A percentile compares a stretch with the other conserved stretches of the same genome.
Evolutionary conservation across 2,113 vertebrate genomes (phyloP).

Genomic region (Sinocyclocheilus anshuiensis): DNA sequence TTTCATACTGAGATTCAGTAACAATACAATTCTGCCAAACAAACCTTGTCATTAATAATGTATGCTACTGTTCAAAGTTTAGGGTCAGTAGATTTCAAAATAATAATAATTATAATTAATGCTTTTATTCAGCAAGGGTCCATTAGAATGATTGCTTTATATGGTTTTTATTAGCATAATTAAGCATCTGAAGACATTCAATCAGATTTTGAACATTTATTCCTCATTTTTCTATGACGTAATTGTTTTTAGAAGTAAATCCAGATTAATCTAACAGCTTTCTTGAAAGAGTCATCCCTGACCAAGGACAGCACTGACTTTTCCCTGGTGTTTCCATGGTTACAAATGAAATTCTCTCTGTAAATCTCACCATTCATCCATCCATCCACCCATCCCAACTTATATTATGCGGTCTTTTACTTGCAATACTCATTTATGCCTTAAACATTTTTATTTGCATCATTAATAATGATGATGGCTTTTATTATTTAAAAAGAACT

Average conservation of each 20-base stretch:
- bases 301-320: constrained; percentile 20
- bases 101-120: too few relatives aligned
- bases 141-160: neutral
- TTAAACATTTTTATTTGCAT: too few relatives aligned
- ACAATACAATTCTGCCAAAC: neutral
- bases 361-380: neutral
- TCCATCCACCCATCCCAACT: neutral
- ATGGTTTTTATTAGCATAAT: neutral
- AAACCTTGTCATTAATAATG: neutral
- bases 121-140: neutral
- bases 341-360: neutral
- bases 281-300: constrained; percentile 5
- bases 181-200: neutral
- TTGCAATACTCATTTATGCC: neutral
- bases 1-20: neutral
- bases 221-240: neutral
- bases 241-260: neutral
- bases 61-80: neutral
- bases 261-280: neutral
- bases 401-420: neutral
- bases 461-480: too few relatives aligned
- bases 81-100: neutral
- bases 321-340: constrained; percentile 20
- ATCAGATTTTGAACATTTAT: neutral
- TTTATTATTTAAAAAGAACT: too few relatives aligned